phyloP scores from a whole-genome alignment of 1,140 invertebrate genomes.

The Tachypleus tridentatus region DNA sequence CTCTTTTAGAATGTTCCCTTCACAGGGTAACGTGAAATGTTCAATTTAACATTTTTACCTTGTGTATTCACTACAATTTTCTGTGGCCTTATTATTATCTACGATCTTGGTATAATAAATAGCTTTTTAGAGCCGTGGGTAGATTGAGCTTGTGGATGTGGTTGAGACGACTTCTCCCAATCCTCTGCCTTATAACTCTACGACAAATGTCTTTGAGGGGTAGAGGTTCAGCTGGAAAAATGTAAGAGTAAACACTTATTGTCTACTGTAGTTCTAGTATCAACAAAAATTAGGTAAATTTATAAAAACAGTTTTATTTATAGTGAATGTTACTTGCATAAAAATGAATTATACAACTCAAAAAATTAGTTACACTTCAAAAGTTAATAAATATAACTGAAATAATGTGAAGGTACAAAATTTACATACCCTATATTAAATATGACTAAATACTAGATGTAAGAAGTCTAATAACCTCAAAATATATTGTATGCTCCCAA shows the following conservation, averaged over 20 bases:
- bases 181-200: conserved; percentile 81
- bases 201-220: conserved; percentile 93
- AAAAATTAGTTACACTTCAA: background rate
- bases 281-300: background rate
- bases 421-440: no score
- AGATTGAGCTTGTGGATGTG: conserved; percentile 75
- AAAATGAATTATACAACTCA: background rate
- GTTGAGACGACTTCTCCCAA: conserved; percentile 77
- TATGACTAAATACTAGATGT: no score
- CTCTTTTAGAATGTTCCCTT: no score
- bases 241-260: background rate
- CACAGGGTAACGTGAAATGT: no score
- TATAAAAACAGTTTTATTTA: background rate
- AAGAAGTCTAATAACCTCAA: no score
- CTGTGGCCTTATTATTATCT: background rate
- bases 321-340: background rate
- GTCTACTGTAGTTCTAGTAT: background rate
- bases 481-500: no score
- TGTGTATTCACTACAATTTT: no score
- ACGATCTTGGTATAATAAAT: conserved; percentile 65
- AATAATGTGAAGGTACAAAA: no score
- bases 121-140: conserved; percentile 84
- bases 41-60: no score
- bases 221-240: conserved; percentile 77
- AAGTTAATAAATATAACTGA: no score